Base-by-base conservation (phyloP, 2,888 invertebrate genomes). In the Apotomis capreana region DNA sequence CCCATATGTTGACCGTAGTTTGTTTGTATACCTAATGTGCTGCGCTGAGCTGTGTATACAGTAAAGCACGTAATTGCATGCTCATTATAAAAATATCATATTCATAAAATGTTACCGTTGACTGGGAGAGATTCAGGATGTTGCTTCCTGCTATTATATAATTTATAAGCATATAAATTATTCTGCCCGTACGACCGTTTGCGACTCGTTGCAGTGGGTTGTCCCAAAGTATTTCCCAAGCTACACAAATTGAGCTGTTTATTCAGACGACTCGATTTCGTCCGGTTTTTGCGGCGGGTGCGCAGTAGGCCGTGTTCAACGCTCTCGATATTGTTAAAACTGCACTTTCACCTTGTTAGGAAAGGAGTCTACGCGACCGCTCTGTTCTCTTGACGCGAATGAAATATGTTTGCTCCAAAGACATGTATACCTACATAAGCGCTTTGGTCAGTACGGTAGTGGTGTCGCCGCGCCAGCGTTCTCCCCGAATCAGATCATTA, bases 281-380 rank as follows among this genome's bases (percentile, higher is more conserved):
- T 10, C 72, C 72, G 68, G 68, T 65, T 57, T 76, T 80, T 76
- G 70, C 68, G 44, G 55, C 68, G 76, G 67, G 59, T 60, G 73
- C 59, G 64, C 68, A 74, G 65, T 63, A 74, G 74, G 74, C 73
- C 73, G 78, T 78, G 74, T 76, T 74, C 76, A 71, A 76, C 78
- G 80, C 68, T 80, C 81, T 80, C 79, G 76, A 81, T 82, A 79
- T 83, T 82, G 84, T 83, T 80, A 79, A 82, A 83, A 78, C 61
- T 70, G 51, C 78, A 84, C 84, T 85, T 84, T 85, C 83, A 84
- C 84, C 78, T 71, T 64, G 75, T 65, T 61, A 68, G 68, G 71
- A 68, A 70, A 71, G 71, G 71, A 67, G 61, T 40, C 57, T 15
- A 57, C 68, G 12, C 15, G 44, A 49, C 49, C 55, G 12, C 54